Evolutionary conservation across 2,113 vertebrate genomes (phyloP), one percentile per base, ranked within the genome.

Genomic region (Emydura subglobosa): DNA sequence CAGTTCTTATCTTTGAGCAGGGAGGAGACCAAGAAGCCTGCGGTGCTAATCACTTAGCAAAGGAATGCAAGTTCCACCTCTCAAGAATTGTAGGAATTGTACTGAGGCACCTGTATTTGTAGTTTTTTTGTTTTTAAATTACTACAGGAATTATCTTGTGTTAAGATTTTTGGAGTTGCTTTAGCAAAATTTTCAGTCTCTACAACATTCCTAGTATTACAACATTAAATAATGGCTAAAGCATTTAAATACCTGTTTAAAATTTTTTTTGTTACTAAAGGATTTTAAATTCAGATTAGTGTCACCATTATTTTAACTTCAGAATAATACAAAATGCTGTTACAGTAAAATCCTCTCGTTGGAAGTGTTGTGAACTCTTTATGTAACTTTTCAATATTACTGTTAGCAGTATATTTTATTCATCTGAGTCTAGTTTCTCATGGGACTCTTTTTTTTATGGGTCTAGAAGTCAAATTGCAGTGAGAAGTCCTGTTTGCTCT

Each of bases 401-500:
- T 95, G 94, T 90, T 94, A 88, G 82, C 47, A 78, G 17, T 93
- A 87, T 92, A 21, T 86, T 97, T 85, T 93, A 82, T 96, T 88
- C 84, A 78, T 96, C 74, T 49, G 81, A 93, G 53, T 87, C 92
- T 89, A 47, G 91, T 96, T 97, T 98, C 96, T 98, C 96, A 92
- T 97, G 97, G 91, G 89, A 82, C 24, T 85, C 83, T 94, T 98
- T 98, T 98, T 98, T 98, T 98, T 98, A 98, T 96, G 97, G 96
- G 96, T 93, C 92, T 96, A 82, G 92, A 97, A 98, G 98, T 98
- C 96, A 97, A 97, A 97, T 82, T 85, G 97, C 97, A 97, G 85
- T 81, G 95, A 95, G 98, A 96, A 98, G 98, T 95, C 91, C 96
- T 98, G 92, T 98, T 98, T 98, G 97, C 98, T 98, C 97, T 98